Conservation (phyloP, 2,888 invertebrate species). For the Carcina quercana region DNA sequence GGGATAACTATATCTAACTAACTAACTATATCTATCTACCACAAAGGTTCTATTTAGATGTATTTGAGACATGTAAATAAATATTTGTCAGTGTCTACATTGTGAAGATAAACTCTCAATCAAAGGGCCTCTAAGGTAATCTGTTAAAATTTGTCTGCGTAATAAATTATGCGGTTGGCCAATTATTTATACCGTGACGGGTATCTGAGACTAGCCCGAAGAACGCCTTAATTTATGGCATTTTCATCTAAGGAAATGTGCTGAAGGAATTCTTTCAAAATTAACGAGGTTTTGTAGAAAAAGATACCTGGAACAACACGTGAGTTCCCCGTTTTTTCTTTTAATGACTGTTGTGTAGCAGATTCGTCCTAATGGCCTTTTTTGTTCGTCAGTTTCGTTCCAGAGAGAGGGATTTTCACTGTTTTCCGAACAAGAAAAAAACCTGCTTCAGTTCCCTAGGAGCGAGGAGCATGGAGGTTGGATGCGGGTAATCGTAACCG, state of each 20-base stretch:
- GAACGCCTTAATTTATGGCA: conserved; percentile 57
- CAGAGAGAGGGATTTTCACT: conserved; percentile 33
- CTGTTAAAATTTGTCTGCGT: conserved; percentile 56
- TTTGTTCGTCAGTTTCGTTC: conserved; percentile 34
- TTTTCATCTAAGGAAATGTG: conserved; percentile 40
- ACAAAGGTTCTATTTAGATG: no score
- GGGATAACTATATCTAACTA: no score
- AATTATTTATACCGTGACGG: conserved; percentile 60
- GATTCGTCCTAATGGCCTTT: conserved; percentile 32
- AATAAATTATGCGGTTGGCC: conserved; percentile 54
- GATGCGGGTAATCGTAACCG: conserved; percentile 41
- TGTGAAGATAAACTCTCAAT: no score
- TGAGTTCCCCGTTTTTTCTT: conserved; percentile 3
- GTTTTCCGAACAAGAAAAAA: conserved; percentile 25
- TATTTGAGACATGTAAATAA: no score
- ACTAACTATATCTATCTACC: no score
- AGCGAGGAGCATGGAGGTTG: neutral
- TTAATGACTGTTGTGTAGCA: conserved; percentile 10
- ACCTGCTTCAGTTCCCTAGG: neutral
- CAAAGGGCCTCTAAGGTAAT: conserved; percentile 28
- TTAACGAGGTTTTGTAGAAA: conserved; percentile 2
- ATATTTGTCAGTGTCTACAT: no score
- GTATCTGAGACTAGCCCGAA: conserved; percentile 49
- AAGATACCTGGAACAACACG: neutral
- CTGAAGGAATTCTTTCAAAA: conserved; percentile 27